A percentile compares a stretch with the other conserved stretches of the same genome.
These are phyloP conservation scores for Hyalella azteca DNA, from an alignment of 2,888 invertebrate species.

Conservation along the genomic window DNA sequence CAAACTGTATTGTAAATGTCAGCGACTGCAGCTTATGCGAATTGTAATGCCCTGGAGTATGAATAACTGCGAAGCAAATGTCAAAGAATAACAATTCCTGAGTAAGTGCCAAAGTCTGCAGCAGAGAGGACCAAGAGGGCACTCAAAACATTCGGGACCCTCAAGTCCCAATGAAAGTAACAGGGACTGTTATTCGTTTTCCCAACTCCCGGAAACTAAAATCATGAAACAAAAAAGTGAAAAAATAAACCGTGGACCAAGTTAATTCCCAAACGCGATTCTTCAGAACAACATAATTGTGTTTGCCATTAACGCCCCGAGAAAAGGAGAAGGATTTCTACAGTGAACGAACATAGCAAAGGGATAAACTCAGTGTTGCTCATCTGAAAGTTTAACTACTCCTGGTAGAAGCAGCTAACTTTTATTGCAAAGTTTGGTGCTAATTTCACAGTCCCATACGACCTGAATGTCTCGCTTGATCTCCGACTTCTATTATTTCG, in stretches of 20 bases:
- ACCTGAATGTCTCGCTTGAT: not conserved
- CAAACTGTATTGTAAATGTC: no score
- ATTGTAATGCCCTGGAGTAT: no score
- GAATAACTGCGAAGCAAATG: no score
- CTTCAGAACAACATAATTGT: constrained; percentile 18
- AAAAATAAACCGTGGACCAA: not conserved
- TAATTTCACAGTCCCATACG: constrained; percentile 6
- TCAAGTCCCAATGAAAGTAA: no score
- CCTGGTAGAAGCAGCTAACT: not conserved
- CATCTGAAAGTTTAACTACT: not conserved
- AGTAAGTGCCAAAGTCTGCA: no score
- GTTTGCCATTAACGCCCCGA: constrained; percentile 1
- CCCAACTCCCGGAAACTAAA: not conserved
- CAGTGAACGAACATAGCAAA: not conserved
- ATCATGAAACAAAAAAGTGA: not conserved
- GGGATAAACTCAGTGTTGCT: not conserved
- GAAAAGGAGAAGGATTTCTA: not conserved
- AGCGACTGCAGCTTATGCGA: no score
- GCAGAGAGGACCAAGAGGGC: no score
- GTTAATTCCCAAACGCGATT: constrained; percentile 6
- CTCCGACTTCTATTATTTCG: no score
- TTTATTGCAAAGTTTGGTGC: not conserved
- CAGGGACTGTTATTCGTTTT: no score
- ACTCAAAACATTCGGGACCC: no score
- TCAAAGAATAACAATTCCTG: no score